phyloP scores from a whole-genome alignment of 2,888 invertebrate species.

The Pachymerium ferrugineum region DNA sequence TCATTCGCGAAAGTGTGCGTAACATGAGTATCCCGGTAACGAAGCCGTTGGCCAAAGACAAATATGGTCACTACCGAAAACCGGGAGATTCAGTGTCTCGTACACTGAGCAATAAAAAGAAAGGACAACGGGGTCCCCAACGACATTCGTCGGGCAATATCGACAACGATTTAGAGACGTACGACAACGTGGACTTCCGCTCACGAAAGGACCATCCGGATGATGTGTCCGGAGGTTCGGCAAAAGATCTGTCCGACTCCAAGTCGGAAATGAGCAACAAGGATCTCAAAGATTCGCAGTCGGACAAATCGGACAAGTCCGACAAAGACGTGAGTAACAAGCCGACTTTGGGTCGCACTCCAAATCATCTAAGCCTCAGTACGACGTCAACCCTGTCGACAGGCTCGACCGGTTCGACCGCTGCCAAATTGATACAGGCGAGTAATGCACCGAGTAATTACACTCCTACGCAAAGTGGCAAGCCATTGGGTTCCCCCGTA shows the following conservation, averaged over 20 bases:
- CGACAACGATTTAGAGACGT: constrained; percentile 62
- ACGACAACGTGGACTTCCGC: constrained; percentile 56
- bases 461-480: constrained; percentile 56
- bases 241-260: constrained; percentile 37
- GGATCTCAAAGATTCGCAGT: constrained; percentile 51
- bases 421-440: constrained; percentile 82
- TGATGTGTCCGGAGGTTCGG: constrained; percentile 43
- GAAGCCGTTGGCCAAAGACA: constrained; percentile 35
- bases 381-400: constrained; percentile 90
- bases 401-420: constrained; percentile 84
- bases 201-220: constrained; percentile 66
- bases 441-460: constrained; percentile 89
- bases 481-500: constrained; percentile 84
- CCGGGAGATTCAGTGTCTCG: constrained; percentile 64
- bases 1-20: constrained; percentile 91
- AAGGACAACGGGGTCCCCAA: constrained; percentile 64
- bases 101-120: constrained; percentile 74
- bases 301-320: constrained; percentile 38
- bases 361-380: constrained; percentile 87
- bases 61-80: constrained; percentile 33
- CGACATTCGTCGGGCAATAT: constrained; percentile 77
- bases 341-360: constrained; percentile 75
- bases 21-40: constrained; percentile 87
- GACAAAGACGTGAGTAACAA: constrained; percentile 42
- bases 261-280: constrained; percentile 40